phyloP scores from a whole-genome alignment of 30 jellyfish, hydroid and myxozoan genomes.

The Sanderia malayensis region DNA sequence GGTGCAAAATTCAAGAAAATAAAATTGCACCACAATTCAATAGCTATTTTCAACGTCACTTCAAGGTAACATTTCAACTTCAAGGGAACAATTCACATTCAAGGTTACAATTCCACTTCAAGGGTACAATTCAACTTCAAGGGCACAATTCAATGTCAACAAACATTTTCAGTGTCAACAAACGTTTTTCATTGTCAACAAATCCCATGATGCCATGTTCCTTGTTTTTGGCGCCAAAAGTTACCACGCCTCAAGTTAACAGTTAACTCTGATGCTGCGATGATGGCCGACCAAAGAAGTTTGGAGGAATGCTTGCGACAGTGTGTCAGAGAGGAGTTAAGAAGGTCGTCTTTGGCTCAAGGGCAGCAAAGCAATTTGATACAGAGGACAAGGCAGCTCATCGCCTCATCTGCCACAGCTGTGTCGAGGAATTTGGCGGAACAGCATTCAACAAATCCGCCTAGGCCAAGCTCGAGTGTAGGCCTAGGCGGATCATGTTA shows the following conservation, averaged over 20 bases:
- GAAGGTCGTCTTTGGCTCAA: slow-evolving; percentile 22
- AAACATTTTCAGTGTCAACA: slow-evolving; percentile 1
- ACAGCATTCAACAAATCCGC: background rate
- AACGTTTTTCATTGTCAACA: slow-evolving; percentile 35
- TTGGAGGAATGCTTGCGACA: slow-evolving; percentile 33
- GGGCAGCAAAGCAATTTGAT: slow-evolving; percentile 23
- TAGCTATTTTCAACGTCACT: background rate
- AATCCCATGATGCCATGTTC: slow-evolving; percentile 46
- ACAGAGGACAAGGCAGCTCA: slow-evolving; percentile 39
- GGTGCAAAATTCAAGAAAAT: background rate
- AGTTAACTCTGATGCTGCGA: background rate
- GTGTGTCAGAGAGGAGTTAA: slow-evolving; percentile 35
- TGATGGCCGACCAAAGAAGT: slow-evolving; percentile 7
- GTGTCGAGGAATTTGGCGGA: slow-evolving; percentile 2
- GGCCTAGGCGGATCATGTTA: no score
- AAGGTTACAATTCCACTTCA: background rate
- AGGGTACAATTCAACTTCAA: slow-evolving; percentile 9
- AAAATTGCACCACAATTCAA: background rate
- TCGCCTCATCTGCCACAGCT: slow-evolving; percentile 22
- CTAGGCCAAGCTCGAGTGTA: slow-evolving; percentile 23
- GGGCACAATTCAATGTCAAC: slow-evolving; percentile 23
- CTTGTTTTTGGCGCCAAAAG: slow-evolving; percentile 38
- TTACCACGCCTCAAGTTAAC: slow-evolving; percentile 4
- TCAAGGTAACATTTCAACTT: background rate
- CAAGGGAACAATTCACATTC: background rate